Percentiles rank a stretch among this genome's conserved stretches.
These are phyloP conservation scores for Gavia stellata DNA, from an alignment of 2,113 vertebrate species.

Conservation along the genomic window DNA sequence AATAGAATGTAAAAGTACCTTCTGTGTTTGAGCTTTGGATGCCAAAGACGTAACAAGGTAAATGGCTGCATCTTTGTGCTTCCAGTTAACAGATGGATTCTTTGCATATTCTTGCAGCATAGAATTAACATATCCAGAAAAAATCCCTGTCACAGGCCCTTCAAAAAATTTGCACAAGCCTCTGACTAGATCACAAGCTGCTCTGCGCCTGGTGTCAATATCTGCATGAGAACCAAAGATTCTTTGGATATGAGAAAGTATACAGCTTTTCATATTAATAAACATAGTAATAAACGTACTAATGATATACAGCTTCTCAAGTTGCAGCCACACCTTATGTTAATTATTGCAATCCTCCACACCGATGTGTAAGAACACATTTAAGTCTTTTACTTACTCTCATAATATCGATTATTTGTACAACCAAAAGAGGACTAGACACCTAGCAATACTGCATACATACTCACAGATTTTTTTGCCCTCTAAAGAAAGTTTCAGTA, in stretches of 20 bases:
- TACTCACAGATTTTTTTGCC: background rate
- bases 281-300: background rate
- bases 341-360: background rate
- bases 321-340: background rate
- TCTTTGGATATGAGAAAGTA: background rate
- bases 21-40: slow-evolving; percentile 98
- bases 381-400: background rate
- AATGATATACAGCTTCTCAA: background rate
- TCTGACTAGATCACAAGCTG: slow-evolving; percentile 94
- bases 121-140: slow-evolving; percentile 96
- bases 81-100: slow-evolving; percentile 93
- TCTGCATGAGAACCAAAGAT: slow-evolving; percentile 71
- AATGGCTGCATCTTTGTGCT: slow-evolving; percentile 98
- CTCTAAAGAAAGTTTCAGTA: background rate
- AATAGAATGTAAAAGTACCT: slow-evolving; percentile 70
- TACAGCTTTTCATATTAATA: background rate
- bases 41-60: slow-evolving; percentile 97
- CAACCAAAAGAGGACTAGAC: background rate
- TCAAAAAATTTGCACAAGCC: slow-evolving; percentile 97
- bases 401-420: too few species aligned
- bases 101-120: slow-evolving; percentile 95
- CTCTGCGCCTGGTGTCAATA: slow-evolving; percentile 95
- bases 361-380: background rate
- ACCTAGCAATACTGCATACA: background rate
- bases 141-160: slow-evolving; percentile 94